These are phyloP conservation scores for Casuarius casuarius DNA, from an alignment of 2,113 vertebrate genomes.

Conservation along the genomic window DNA sequence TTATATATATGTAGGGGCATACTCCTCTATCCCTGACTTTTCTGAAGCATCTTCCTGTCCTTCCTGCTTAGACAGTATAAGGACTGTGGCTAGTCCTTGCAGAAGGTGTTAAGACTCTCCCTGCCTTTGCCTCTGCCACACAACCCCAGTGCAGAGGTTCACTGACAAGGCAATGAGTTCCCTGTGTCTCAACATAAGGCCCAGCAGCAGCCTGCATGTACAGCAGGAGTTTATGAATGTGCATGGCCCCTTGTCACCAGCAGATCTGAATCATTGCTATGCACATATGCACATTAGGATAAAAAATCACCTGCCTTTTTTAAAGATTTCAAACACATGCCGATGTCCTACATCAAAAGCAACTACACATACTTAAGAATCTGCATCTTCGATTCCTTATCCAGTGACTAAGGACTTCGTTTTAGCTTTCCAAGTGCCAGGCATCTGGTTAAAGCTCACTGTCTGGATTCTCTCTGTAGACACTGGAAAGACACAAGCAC, in stretches of 20 bases:
- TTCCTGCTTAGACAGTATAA: neutral
- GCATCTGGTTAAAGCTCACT: neutral
- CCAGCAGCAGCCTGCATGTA: neutral
- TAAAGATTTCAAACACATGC: neutral
- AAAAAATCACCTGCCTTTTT: neutral
- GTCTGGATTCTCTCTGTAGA: neutral
- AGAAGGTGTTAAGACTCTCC: neutral
- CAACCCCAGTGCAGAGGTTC: neutral
- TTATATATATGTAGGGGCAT: fast-evolving
- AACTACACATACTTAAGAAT: neutral
- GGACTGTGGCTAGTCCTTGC: neutral
- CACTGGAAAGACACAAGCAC: neutral
- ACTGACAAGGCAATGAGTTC: neutral
- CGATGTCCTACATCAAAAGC: neutral
- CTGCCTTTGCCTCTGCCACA: neutral
- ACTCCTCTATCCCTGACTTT: neutral
- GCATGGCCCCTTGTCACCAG: neutral
- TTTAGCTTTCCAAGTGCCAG: neutral
- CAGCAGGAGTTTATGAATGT: neutral
- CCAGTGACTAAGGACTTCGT: neutral
- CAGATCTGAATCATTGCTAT: neutral
- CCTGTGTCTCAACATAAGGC: neutral
- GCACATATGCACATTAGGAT: fast-evolving
- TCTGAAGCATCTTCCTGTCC: neutral
- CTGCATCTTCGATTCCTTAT: neutral